Base-by-base conservation (phyloP, 2,888 invertebrate species). In the Scotopteryx bipunctaria region DNA sequence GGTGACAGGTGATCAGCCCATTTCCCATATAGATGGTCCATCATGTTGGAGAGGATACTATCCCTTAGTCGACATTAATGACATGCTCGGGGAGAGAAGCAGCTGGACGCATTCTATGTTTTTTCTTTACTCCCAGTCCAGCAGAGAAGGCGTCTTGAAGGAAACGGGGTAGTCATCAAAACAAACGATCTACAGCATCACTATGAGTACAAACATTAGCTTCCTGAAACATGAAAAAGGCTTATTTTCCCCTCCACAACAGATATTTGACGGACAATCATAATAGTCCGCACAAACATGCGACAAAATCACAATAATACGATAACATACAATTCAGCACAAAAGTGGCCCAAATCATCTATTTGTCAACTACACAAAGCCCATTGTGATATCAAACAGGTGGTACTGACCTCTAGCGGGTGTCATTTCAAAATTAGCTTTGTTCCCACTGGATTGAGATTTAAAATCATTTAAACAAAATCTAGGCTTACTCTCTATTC, bases 291-390 rank as follows among this genome's bases (percentile, higher is more conserved):
- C 21, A 21, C 21, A 32, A 32, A 32, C 8, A 32, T 8, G 32
- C 14, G 15, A 35, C 38, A 29, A 27, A 25, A 17, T 13, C 35
- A 29, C 6, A 25, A 33, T 9, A 14, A 35, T 6, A 16, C 14
- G 15, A 11, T 47, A 44, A 47, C 31, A 37, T 17, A 17, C 9
- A 27, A 17, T 36, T 32, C 11, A 6, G 13, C 23, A 33, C 51
- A 43, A 47, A 40, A 35, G 38, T 33, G 41, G 27, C 61, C 56
- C 54, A 41, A 58, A 56, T 58, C 56, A 52, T 47, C 48, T 58
- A 58, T 61, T 61, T 61, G 58, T 61, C 61, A 58, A 23, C 35
- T 38, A 2, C 41, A 58, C 56, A 61, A 57, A 51, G 38, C 45
- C 53, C 45, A 54, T 47, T 57, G 36, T 35, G 46, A 23, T 58